A percentile compares a stretch with the other conserved stretches of the same genome.
Conservation (phyloP, 1,140 invertebrate genomes). For the Papilio glaucus region DNA sequence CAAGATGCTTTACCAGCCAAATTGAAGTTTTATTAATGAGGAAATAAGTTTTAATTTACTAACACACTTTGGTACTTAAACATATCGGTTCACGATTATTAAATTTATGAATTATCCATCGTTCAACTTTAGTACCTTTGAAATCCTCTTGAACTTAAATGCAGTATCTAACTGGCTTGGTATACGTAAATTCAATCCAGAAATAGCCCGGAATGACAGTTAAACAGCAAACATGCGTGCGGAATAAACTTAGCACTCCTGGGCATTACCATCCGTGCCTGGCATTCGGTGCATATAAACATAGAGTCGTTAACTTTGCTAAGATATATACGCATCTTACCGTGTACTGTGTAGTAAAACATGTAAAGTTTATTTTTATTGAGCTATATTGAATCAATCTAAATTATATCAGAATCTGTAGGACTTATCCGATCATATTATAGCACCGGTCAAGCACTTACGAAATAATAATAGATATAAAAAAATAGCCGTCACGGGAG, state of each 20-base stretch:
- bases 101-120: no score
- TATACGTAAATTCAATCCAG: constrained; percentile 37
- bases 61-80: no score
- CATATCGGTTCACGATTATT: no score
- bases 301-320: constrained; percentile 3
- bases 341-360: neutral
- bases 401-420: no score
- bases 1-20: no score
- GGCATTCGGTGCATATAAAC: constrained; percentile 11
- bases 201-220: constrained; percentile 44
- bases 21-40: no score
- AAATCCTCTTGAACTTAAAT: neutral
- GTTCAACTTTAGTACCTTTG: neutral
- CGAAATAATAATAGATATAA: no score
- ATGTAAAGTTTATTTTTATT: neutral
- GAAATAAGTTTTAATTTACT: no score
- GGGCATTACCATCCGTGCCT: constrained; percentile 25
- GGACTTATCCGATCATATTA: no score
- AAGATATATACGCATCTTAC: neutral
- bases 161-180: constrained; percentile 23
- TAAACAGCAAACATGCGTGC: constrained; percentile 39
- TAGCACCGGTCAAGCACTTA: no score
- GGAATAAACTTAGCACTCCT: constrained; percentile 28
- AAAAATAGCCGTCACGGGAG: no score
- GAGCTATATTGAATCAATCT: no score